Conservation (phyloP, 1,140 invertebrate species). For the Leptopilina clavipes region DNA sequence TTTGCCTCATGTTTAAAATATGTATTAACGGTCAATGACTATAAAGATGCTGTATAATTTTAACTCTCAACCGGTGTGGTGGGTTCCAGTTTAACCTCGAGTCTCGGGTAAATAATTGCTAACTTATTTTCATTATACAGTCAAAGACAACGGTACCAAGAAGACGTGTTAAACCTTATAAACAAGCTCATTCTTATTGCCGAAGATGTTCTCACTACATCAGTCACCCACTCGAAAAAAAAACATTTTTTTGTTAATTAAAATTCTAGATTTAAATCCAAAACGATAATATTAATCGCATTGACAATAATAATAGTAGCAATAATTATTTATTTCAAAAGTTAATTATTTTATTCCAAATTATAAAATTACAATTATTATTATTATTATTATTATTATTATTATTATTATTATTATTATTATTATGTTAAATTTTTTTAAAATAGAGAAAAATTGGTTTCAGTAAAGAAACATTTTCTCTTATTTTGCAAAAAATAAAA, state of each 20-base stretch:
- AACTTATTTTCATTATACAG: slow-evolving; percentile 19
- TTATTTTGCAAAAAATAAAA: not conserved
- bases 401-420: no score
- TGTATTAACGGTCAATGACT: slow-evolving; percentile 19
- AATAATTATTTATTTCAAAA: no score
- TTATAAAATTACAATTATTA: no score
- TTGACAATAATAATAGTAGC: no score
- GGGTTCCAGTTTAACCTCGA: slow-evolving; percentile 13
- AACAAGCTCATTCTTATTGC: not conserved
- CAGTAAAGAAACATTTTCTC: no score
- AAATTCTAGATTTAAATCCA: not conserved
- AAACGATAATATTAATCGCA: no score
- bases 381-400: no score
- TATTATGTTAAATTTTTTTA: no score
- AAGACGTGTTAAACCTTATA: slow-evolving; percentile 11
- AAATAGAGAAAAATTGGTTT: no score
- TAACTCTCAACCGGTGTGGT: slow-evolving; percentile 18
- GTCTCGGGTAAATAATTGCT: not conserved
- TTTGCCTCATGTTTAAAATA: slow-evolving; percentile 11
- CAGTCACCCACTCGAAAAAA: not conserved
- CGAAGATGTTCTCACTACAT: not conserved
- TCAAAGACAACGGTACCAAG: slow-evolving; percentile 22
- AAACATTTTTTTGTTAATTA: not conserved
- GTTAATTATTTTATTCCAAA: no score
- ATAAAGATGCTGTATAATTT: slow-evolving; percentile 20